Percentiles rank a stretch among this genome's conserved stretches.
These are phyloP conservation scores for Steinernema hermaphroditum DNA, from an alignment of 2,888 invertebrate species.

Conservation along the genomic window DNA sequence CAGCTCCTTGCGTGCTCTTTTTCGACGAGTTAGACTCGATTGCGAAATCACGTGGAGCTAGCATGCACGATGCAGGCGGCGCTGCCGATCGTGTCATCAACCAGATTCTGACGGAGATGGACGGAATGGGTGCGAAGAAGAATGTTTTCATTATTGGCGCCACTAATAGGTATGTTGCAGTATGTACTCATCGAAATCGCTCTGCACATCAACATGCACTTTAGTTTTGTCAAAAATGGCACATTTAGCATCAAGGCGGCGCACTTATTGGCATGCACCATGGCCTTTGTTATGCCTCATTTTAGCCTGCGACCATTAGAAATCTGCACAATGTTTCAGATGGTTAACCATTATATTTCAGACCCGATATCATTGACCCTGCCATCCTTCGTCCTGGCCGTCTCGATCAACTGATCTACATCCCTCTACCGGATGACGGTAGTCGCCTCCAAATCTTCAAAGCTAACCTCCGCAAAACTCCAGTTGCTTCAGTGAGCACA, in stretches of 20 bases:
- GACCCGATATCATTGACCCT: conserved; percentile 95
- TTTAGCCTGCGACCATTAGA: no score
- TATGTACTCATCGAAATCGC: no score
- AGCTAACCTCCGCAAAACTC: conserved; percentile 73
- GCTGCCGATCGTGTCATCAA: conserved; percentile 98
- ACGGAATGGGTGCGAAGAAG: conserved; percentile 98
- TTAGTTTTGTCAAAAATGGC: no score
- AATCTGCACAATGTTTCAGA: no score
- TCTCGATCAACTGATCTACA: conserved; percentile 97
- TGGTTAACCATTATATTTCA: no score
- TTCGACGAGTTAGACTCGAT: conserved; percentile 99
- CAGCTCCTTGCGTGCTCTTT: conserved; percentile 97
- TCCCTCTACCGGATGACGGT: conserved; percentile 96
- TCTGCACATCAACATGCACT: no score
- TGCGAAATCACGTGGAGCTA: conserved; percentile 90
- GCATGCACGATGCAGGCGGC: conserved; percentile 90
- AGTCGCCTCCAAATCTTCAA: conserved; percentile 92
- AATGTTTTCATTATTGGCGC: conserved; percentile 98
- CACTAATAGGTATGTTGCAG: conserved; percentile 76
- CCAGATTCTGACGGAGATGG: conserved; percentile 97
- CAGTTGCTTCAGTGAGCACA: conserved; percentile 38
- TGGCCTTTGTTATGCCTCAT: no score
- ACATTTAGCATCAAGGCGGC: no score
- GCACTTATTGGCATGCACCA: no score
- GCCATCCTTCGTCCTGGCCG: conserved; percentile 97